Conservation (phyloP, 2,797 vertebrate genomes). For the Ispidina picta region DNA sequence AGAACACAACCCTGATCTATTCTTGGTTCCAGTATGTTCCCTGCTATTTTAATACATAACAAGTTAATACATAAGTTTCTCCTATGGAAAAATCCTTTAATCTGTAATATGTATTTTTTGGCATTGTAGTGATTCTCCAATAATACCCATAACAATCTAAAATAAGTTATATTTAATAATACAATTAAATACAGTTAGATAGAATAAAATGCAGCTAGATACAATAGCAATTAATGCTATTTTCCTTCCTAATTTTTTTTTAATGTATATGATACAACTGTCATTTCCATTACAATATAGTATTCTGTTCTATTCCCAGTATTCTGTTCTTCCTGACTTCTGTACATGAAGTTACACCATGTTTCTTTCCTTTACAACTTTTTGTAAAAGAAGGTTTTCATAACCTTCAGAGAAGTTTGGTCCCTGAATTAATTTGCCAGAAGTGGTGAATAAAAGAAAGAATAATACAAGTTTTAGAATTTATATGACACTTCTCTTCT, state of each 20-base stretch:
- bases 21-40: background rate
- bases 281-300: background rate
- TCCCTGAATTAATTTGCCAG: background rate
- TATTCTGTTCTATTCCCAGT: background rate
- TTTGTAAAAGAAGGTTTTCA: background rate
- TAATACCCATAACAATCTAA: background rate
- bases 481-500: background rate
- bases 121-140: background rate
- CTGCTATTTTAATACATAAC: background rate
- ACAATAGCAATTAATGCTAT: background rate
- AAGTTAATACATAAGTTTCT: background rate
- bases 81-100: background rate
- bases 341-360: background rate
- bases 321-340: background rate
- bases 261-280: background rate
- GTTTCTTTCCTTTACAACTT: background rate
- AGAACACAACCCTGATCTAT: accelerated
- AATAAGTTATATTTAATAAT: background rate
- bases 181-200: background rate
- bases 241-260: background rate
- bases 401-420: background rate
- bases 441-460: background rate
- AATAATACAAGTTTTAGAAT: background rate
- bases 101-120: background rate
- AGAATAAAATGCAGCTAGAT: too few species aligned